A percentile compares a stretch with the other conserved stretches of the same genome.
Evolutionary conservation across 37 sponge, comb jelly and placozoan genomes (phyloP).

Genomic region (Hexactinellida sp.): DNA sequence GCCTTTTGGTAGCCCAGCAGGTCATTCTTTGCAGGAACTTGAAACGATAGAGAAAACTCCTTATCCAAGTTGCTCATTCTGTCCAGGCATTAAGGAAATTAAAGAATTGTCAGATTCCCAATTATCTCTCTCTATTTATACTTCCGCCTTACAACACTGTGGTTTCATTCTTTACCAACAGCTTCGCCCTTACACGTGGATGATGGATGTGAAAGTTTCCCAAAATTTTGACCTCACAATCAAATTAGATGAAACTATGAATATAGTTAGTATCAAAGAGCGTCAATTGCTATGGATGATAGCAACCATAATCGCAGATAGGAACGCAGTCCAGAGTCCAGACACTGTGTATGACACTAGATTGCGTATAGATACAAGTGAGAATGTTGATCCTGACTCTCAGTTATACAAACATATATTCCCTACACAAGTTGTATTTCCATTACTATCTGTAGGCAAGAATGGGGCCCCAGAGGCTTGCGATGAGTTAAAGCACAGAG

Average conservation of each 20-base stretch:
- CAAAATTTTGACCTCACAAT: not conserved
- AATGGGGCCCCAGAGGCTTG: not conserved
- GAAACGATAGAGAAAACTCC: not conserved
- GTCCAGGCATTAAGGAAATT: not conserved
- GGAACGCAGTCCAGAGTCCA: not conserved
- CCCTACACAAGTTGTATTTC: not conserved
- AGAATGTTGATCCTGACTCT: not conserved
- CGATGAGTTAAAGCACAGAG: not conserved
- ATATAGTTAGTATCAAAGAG: not conserved
- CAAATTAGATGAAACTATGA: not conserved
- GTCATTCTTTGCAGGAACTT: not conserved
- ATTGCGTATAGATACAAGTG: not conserved
- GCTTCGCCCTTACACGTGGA: not conserved
- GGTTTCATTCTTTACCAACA: not conserved
- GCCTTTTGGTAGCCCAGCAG: not conserved
- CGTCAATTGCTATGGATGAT: not conserved
- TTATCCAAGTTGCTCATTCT: conserved; percentile 11
- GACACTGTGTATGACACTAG: not conserved
- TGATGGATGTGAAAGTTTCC: not conserved
- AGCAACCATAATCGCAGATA: not conserved
- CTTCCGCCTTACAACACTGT: not conserved
- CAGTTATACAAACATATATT: not conserved
- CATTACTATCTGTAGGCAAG: not conserved
- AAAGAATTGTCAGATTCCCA: not conserved
- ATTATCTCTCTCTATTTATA: not conserved